phyloP scores from a whole-genome alignment of 2,888 invertebrate genomes.

The Trachelus iudaicus region DNA sequence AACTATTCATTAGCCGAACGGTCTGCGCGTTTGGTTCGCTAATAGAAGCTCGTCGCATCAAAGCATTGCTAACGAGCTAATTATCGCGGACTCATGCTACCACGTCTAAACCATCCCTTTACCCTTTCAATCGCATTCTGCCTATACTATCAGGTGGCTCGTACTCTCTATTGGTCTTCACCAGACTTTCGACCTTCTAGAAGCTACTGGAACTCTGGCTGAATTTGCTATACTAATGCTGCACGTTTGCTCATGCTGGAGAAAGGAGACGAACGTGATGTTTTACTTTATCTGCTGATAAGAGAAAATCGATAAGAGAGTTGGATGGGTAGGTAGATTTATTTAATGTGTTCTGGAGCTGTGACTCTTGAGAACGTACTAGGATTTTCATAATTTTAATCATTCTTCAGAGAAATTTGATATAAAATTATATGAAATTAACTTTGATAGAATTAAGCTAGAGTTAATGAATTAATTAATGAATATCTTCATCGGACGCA shows the following conservation, averaged over 20 bases:
- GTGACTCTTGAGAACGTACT: not conserved
- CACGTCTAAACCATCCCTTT: not conserved
- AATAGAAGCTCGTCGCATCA: constrained; percentile 33
- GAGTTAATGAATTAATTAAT: too few relatives aligned
- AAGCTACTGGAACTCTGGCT: not conserved
- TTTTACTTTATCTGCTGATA: not conserved
- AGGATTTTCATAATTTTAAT: not conserved
- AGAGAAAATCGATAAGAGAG: not conserved
- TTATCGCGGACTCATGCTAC: constrained; percentile 31
- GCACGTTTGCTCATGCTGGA: not conserved
- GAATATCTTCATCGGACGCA: too few relatives aligned
- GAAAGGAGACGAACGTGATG: not conserved
- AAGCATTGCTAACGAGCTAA: constrained; percentile 47
- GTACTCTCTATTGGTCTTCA: not conserved
- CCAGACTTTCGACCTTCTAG: not conserved
- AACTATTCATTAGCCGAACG: constrained; percentile 27
- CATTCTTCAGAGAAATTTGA: not conserved
- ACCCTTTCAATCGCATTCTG: not conserved
- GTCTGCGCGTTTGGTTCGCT: constrained; percentile 28
- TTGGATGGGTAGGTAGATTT: not conserved
- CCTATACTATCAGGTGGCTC: not conserved
- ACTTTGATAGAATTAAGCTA: not conserved
- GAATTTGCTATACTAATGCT: not conserved
- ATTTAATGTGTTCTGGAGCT: not conserved
- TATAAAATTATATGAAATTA: not conserved